phyloP scores from a whole-genome alignment of 53 echinoderm and acorn worm species.

The Holothuria scabra region DNA sequence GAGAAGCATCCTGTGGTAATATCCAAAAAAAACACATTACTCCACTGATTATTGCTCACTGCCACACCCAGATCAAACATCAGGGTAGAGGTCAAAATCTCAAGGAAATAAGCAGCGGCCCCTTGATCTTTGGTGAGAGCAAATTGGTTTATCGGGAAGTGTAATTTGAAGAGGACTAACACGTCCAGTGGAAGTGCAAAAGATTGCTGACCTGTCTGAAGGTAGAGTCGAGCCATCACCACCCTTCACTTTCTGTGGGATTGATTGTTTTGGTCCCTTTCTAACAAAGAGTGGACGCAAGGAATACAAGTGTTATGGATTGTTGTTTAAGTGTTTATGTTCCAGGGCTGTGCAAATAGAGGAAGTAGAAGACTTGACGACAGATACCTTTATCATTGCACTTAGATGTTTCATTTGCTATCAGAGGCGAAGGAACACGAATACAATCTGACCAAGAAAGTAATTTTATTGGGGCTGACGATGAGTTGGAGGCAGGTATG shows the following conservation, averaged over 20 bases:
- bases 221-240: no score
- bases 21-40: no score
- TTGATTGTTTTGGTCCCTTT: constrained; percentile 71
- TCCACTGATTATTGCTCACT: constrained; percentile 59
- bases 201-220: no score
- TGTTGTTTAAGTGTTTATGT: constrained; percentile 69
- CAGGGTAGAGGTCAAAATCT: no score
- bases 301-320: constrained; percentile 67
- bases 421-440: constrained; percentile 1
- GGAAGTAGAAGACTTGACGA: constrained; percentile 38
- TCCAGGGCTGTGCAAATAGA: no score
- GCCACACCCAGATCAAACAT: constrained; percentile 58
- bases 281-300: constrained; percentile 55
- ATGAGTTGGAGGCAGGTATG: constrained; percentile 4
- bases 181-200: no score
- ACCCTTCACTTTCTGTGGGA: constrained; percentile 64
- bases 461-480: no score
- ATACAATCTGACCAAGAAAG: constrained; percentile 17
- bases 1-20: constrained; percentile 65
- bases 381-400: constrained; percentile 28
- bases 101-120: constrained; percentile 61
- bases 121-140: constrained; percentile 64
- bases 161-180: no score
- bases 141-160: constrained; percentile 47
- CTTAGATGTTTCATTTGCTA: constrained; percentile 19